These are phyloP conservation scores for Sesamia inferens DNA, from an alignment of 2,888 invertebrate genomes.

Conservation along the genomic window DNA sequence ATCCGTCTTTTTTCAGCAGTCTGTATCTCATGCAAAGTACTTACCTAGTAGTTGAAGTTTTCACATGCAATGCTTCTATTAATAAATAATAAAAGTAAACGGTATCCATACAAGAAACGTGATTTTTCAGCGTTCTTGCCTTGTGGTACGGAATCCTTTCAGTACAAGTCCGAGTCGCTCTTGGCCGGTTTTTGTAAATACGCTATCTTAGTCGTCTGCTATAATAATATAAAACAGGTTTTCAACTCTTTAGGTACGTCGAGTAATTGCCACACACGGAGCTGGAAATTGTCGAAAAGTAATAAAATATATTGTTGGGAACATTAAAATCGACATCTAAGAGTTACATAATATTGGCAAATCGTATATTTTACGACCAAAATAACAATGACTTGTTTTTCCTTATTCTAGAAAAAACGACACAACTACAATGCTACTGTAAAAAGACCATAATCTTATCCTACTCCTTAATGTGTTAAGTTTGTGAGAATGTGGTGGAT, in stretches of 20 bases:
- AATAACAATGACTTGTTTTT: conserved; percentile 37
- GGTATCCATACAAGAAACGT: neutral
- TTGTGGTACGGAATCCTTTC: neutral
- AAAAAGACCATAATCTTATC: neutral
- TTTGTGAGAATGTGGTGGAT: too few species aligned
- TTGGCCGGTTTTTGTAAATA: conserved; percentile 26
- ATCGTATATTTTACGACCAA: conserved; percentile 31
- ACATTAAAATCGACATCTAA: conserved; percentile 22
- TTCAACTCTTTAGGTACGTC: conserved; percentile 4
- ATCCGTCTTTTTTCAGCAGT: neutral
- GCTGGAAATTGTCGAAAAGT: conserved; percentile 43
- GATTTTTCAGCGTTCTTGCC: neutral
- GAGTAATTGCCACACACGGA: conserved; percentile 53
- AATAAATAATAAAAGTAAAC: neutral
- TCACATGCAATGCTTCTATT: neutral
- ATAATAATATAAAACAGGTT: conserved; percentile 51
- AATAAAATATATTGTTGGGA: conserved; percentile 38
- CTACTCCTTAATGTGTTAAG: too few species aligned
- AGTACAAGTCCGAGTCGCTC: neutral
- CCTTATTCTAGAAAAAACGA: neutral
- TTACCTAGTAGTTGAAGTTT: neutral
- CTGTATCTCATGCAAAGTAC: neutral
- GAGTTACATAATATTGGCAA: conserved; percentile 15
- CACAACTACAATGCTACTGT: neutral
- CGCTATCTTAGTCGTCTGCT: conserved; percentile 37